Evolutionary conservation across 2,888 invertebrate species (phyloP).

Genomic region (Amiota minor): DNA sequence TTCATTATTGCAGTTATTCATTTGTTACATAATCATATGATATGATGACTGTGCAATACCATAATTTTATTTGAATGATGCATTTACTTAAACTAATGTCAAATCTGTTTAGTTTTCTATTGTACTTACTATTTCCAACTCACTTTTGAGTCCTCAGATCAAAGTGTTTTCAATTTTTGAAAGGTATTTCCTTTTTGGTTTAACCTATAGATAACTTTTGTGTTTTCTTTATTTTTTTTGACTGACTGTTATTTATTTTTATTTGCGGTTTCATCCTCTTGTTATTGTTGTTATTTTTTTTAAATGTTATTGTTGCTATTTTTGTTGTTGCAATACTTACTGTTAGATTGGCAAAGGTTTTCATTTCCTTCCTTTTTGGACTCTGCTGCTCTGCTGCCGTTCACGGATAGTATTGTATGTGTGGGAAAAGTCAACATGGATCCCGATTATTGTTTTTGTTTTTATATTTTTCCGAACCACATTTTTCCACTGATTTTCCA

Average conservation of each 20-base stretch:
- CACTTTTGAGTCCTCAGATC: too few relatives aligned
- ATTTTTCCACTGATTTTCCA: slow-evolving; percentile 18
- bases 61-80: too few relatives aligned
- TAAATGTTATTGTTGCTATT: slow-evolving; percentile 13
- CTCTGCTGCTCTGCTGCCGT: neutral
- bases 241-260: slow-evolving; percentile 30
- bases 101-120: too few relatives aligned
- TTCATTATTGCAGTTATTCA: too few relatives aligned
- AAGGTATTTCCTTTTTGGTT: too few relatives aligned
- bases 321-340: neutral
- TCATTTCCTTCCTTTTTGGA: neutral
- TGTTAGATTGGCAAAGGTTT: slow-evolving; percentile 12
- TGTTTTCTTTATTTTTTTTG: slow-evolving; percentile 17
- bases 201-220: too few relatives aligned
- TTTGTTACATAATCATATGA: too few relatives aligned
- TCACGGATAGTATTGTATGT: neutral
- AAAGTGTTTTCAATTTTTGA: too few relatives aligned
- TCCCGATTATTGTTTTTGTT: slow-evolving; percentile 15
- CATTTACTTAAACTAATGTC: too few relatives aligned
- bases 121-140: too few relatives aligned
- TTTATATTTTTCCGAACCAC: slow-evolving; percentile 16
- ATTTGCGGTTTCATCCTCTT: slow-evolving; percentile 21
- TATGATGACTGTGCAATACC: too few relatives aligned
- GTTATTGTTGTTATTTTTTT: slow-evolving; percentile 16
- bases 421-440: slow-evolving; percentile 15